Conservation (phyloP, 2,888 invertebrate genomes). For the Cosmia pyralina region DNA sequence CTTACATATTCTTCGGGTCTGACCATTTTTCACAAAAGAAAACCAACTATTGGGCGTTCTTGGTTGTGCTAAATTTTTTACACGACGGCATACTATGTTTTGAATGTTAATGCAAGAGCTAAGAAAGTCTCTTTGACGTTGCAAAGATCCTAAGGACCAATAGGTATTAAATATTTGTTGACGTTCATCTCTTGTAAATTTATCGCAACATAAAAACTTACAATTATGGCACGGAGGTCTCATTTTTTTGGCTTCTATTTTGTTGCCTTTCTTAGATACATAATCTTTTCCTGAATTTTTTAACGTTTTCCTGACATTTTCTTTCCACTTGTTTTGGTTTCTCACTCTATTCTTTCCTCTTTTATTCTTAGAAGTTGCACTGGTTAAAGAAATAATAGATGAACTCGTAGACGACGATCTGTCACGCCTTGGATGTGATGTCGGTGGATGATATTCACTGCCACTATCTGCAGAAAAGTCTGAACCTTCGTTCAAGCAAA, state of each 20-base stretch:
- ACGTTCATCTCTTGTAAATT: slow-evolving; percentile 37
- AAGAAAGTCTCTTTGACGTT: slow-evolving; percentile 52
- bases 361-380: slow-evolving; percentile 10
- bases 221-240: slow-evolving; percentile 33
- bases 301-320: slow-evolving; percentile 43
- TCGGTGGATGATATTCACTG: slow-evolving; percentile 24
- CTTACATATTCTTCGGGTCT: slow-evolving; percentile 51
- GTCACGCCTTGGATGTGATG: slow-evolving; percentile 15
- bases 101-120: slow-evolving; percentile 33
- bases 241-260: slow-evolving; percentile 34
- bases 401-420: slow-evolving; percentile 32
- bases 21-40: slow-evolving; percentile 21
- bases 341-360: slow-evolving; percentile 43
- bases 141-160: slow-evolving; percentile 45
- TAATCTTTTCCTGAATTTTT: slow-evolving; percentile 44
- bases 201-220: slow-evolving; percentile 28
- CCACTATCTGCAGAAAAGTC: slow-evolving; percentile 28
- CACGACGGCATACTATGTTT: slow-evolving; percentile 35
- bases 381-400: slow-evolving; percentile 20
- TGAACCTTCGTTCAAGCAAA: slow-evolving; percentile 15
- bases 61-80: slow-evolving; percentile 37
- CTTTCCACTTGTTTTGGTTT: slow-evolving; percentile 38
- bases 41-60: slow-evolving; percentile 42
- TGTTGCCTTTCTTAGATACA: slow-evolving; percentile 33
- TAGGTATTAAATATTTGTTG: slow-evolving; percentile 43